Percentiles rank a stretch among this genome's conserved stretches.
These are phyloP conservation scores for Dermochelys coriacea DNA, from an alignment of 2,797 vertebrate species.

Conservation along the genomic window DNA sequence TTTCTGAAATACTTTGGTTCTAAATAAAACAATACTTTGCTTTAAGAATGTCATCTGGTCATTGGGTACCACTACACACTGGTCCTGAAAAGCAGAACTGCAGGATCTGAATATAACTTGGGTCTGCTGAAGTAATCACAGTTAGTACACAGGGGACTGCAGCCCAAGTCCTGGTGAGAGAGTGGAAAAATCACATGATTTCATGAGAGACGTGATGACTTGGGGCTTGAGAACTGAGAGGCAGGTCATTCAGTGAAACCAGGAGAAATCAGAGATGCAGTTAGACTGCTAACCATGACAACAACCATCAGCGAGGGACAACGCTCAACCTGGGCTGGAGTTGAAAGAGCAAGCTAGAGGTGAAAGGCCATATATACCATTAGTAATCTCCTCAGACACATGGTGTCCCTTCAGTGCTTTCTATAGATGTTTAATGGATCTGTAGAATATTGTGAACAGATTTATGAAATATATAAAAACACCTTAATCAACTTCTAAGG, in stretches of 20 bases:
- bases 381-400: background rate
- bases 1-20: background rate
- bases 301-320: background rate
- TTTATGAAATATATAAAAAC: slow-evolving; percentile 27
- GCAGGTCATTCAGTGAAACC: accelerated
- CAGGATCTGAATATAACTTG: background rate
- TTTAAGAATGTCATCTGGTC: background rate
- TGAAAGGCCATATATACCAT: background rate
- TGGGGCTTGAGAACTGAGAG: background rate
- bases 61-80: background rate
- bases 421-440: slow-evolving; percentile 31
- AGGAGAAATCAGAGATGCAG: background rate
- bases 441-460: slow-evolving; percentile 15
- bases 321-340: background rate
- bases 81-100: background rate
- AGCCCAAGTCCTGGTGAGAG: background rate
- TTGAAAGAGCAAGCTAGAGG: background rate
- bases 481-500: background rate
- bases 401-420: background rate
- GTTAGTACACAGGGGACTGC: background rate
- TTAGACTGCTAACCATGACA: slow-evolving; percentile 17
- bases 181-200: background rate
- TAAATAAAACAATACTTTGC: background rate
- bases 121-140: background rate
- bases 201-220: background rate